Evolutionary conservation across 2,888 invertebrate genomes (phyloP), one percentile per base, ranked within the genome.

Genomic region (Scotopteryx bipunctaria): DNA sequence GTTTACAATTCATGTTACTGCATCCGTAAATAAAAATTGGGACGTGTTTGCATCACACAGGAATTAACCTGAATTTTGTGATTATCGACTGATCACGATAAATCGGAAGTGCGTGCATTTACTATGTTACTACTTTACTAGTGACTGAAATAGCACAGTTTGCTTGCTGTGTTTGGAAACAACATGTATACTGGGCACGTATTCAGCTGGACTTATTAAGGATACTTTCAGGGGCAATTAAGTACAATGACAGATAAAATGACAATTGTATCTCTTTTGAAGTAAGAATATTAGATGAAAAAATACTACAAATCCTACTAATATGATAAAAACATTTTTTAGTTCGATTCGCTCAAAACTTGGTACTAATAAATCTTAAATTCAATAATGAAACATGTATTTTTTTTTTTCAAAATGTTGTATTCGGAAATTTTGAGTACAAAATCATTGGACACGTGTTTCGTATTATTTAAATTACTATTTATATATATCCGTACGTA

Each of bases 31-130:
- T 73, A 74, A 70, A 73, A 67, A 58, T 54, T 59, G 64, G 66
- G 62, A 68, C 64, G 63, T 67, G 62, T 55, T 59, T 70, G 55
- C 54, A 25, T 40, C 47, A 49, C 29, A 17, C 72, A 81, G 79
- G 81, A 84, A 78, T 86, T 86, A 86, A 85, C 87, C 88, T 75
- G 69, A 76, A 87, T 81, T 83, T 80, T 77, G 74, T 75, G 66
- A 81, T 81, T 81, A 81, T 81, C 79, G 78, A 63, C 57, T 54
- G 57, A 78, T 80, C 47, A 59, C 48, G 53, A 58, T 64, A 56
- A 58, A 69, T 74, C 76, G 77, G 78, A 78, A 76, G 75, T 73
- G 64, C 61, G 63, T 62, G 61, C 44, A 41, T 38, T 40, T 46
- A 47, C 48, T 53, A n/a, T n/a, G 61, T 15, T 55, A 11, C 37